Evolutionary conservation across 2,113 vertebrate genomes (phyloP).

Genomic region (Nesogale talazaci): DNA sequence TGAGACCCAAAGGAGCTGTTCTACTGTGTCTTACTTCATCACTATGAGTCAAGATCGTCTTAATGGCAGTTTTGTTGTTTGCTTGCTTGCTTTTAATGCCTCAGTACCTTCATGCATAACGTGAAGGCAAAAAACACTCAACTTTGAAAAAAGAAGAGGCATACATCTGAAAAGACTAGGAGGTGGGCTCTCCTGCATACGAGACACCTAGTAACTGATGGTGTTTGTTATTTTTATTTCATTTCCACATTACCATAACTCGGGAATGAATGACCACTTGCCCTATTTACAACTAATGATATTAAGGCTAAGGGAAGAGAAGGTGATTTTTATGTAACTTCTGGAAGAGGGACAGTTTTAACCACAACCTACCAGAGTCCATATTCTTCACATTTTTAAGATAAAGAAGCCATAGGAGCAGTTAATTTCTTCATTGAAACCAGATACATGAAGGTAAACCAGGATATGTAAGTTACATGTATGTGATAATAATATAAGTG

Average conservation of each 20-base stretch:
- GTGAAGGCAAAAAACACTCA: neutral
- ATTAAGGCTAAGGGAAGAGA: neutral
- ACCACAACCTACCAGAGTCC: neutral
- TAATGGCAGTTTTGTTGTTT: too few relatives aligned
- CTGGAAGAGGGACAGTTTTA: neutral
- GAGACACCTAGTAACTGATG: neutral
- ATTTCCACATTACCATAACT: neutral
- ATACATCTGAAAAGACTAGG: neutral
- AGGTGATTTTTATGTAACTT: neutral
- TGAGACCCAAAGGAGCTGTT: too few relatives aligned
- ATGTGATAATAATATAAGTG: neutral
- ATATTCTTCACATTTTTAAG: neutral
- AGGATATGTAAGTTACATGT: neutral
- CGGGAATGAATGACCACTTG: neutral
- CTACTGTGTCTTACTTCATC: too few relatives aligned
- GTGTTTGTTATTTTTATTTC: neutral
- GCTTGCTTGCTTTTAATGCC: neutral
- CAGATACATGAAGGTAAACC: neutral
- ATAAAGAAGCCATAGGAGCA: neutral
- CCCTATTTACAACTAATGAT: neutral
- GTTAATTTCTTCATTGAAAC: neutral
- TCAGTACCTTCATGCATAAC: neutral
- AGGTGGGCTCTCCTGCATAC: neutral
- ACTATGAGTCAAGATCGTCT: too few relatives aligned
- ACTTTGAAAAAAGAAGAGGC: neutral